Percentiles rank a stretch among this genome's conserved stretches.
Evolutionary conservation across 35 echinoderm and acorn worm species (phyloP).

Genomic region (Apostichopus parvimensis): DNA sequence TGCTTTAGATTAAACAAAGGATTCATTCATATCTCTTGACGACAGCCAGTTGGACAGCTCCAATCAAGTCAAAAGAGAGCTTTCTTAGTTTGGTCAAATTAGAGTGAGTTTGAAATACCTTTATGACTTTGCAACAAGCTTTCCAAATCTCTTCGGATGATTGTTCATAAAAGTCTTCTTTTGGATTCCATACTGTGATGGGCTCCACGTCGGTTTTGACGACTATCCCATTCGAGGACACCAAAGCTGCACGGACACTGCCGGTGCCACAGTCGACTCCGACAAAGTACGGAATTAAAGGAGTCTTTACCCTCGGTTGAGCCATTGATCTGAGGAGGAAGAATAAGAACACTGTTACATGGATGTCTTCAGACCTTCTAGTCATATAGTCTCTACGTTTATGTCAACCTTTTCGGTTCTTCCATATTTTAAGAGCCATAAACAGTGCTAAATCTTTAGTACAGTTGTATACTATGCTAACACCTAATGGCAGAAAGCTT

Average conservation of each 20-base stretch:
- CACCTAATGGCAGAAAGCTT: too few species aligned
- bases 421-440: too few species aligned
- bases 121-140: conserved; percentile 72
- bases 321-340: background rate
- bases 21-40: background rate
- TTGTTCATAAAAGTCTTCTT: conserved; percentile 78
- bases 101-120: conserved; percentile 47
- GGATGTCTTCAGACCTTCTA: too few species aligned
- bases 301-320: background rate
- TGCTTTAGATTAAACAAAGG: background rate
- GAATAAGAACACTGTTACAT: background rate
- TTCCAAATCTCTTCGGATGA: conserved; percentile 89
- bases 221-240: conserved; percentile 59
- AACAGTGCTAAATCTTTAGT: too few species aligned
- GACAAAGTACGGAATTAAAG: conserved; percentile 54
- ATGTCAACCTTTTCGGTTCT: too few species aligned
- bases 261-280: conserved; percentile 92
- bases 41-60: background rate
- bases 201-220: conserved; percentile 37
- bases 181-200: conserved; percentile 78
- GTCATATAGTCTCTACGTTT: too few species aligned
- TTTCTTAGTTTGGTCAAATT: background rate
- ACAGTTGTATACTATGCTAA: too few species aligned
- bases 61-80: background rate
- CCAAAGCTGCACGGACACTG: conserved; percentile 79